These are phyloP conservation scores for Graptemys geographica DNA, from an alignment of 2,797 vertebrate genomes.

Conservation along the genomic window DNA sequence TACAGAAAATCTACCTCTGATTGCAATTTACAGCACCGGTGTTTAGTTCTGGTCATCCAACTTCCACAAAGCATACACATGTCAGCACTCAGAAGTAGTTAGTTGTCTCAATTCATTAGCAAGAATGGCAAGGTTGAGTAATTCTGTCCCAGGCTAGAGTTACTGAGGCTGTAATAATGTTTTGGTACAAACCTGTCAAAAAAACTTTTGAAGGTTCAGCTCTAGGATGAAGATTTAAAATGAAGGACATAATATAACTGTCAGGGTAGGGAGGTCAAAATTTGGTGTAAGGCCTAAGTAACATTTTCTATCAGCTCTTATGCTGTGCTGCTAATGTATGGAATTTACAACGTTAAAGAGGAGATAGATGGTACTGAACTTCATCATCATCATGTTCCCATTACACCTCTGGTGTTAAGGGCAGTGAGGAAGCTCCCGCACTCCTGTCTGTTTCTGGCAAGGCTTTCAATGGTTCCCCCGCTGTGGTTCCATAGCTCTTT, in stretches of 20 bases:
- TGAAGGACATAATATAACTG: neutral
- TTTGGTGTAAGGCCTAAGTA: neutral
- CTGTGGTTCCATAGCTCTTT: no score
- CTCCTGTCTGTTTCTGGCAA: no score
- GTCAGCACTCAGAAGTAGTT: neutral
- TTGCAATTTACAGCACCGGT: no score
- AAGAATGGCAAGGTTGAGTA: fast-evolving
- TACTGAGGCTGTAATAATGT: neutral
- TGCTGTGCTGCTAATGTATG: fast-evolving
- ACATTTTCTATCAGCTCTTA: neutral
- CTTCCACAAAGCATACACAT: neutral
- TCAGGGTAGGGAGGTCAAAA: fast-evolving
- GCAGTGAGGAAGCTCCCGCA: no score
- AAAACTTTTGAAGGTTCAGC: neutral
- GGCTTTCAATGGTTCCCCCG: no score
- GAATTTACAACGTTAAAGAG: fast-evolving
- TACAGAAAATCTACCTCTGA: neutral
- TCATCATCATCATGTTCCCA: no score
- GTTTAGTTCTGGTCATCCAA: neutral
- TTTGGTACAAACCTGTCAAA: neutral
- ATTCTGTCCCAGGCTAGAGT: fast-evolving
- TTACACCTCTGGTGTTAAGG: no score
- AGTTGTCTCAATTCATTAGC: fast-evolving
- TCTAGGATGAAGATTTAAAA: fast-evolving
- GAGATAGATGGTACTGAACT: no score